phyloP scores from a whole-genome alignment of 2,113 vertebrate species.

The Mixornis gularis region DNA sequence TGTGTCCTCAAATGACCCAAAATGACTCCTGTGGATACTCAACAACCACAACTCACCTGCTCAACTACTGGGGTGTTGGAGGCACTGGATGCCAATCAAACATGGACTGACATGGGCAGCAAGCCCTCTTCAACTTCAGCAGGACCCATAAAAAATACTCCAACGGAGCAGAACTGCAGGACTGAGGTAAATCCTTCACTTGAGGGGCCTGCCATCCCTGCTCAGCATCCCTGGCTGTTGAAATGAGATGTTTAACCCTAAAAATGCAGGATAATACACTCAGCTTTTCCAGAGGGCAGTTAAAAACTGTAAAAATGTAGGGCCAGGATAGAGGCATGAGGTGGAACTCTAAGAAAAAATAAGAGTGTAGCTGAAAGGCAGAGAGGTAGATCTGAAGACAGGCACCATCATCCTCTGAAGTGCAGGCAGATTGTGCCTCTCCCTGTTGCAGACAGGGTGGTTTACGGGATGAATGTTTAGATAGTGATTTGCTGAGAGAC shows the following conservation, averaged over 20 bases:
- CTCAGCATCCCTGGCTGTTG: not conserved
- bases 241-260: not conserved
- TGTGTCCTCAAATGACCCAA: not conserved
- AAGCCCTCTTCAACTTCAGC: not conserved
- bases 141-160: not conserved
- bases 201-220: not conserved
- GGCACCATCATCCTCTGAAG: not conserved
- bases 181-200: not conserved
- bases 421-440: not conserved
- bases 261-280: not conserved
- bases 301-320: not conserved
- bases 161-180: not conserved
- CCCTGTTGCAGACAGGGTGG: not conserved
- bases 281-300: not conserved
- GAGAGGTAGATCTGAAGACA: not conserved
- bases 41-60: not conserved
- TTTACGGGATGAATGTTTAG: not conserved
- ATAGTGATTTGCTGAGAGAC: not conserved
- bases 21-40: fast-evolving
- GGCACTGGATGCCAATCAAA: not conserved
- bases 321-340: not conserved
- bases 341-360: not conserved
- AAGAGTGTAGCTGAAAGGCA: not conserved
- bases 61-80: not conserved
- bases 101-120: not conserved